phyloP scores from a whole-genome alignment of 2,797 vertebrate species.

The Gambelia wislizenii region DNA sequence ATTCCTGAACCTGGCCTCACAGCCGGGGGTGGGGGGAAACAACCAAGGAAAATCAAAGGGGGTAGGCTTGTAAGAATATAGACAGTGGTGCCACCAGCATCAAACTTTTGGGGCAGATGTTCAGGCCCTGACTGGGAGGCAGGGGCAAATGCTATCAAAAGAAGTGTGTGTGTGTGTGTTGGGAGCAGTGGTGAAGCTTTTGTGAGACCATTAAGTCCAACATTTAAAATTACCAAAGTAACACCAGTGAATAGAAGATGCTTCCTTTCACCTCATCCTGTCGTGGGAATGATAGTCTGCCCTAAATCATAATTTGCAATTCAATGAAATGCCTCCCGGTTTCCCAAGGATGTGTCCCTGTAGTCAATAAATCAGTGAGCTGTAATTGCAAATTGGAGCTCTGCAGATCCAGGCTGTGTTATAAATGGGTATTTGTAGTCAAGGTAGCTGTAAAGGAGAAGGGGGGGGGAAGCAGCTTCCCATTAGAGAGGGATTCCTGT shows the following conservation, averaged over 20 bases:
- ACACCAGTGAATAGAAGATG: not conserved
- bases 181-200: not conserved
- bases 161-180: not conserved
- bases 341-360: slow-evolving; percentile 16
- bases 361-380: slow-evolving; percentile 29
- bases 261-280: not conserved
- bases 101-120: not conserved
- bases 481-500: not conserved
- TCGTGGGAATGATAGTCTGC: not conserved
- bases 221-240: not conserved
- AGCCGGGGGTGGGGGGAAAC: too few relatives aligned
- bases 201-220: not conserved
- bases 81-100: not conserved
- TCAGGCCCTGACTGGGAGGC: not conserved
- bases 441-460: slow-evolving; percentile 3
- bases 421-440: slow-evolving; percentile 15
- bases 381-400: slow-evolving; percentile 32
- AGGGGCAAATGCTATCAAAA: not conserved
- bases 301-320: slow-evolving; percentile 27
- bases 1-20: too few relatives aligned
- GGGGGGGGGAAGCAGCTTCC: not conserved
- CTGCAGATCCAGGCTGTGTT: slow-evolving; percentile 14
- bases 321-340: slow-evolving; percentile 12
- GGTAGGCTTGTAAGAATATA: not conserved
- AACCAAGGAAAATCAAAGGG: too few relatives aligned